Evolutionary conservation across 2,888 invertebrate species (phyloP), one percentile per base, ranked within the genome.

Genomic region (Drosophila setosimentum): DNA sequence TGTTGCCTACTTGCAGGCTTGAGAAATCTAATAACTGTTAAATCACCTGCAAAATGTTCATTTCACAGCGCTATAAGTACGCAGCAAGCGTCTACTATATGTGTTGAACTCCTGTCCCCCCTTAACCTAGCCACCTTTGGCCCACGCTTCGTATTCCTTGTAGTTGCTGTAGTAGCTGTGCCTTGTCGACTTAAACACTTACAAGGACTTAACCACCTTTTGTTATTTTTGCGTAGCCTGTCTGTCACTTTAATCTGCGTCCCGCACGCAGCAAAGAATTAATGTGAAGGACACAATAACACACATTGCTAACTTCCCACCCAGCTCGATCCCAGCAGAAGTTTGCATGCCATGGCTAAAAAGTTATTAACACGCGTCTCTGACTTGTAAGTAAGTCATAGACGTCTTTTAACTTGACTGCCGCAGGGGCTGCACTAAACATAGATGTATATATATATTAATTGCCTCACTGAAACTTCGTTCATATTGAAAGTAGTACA

Each of bases 31-130:
- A 91, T 87, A 87, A 87, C 87, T 83, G 87, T 88, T 90, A 91
- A 87, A 87, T 87, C 90, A 87, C 87, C 87, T 87, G 87, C 87
- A 86, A 87, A 90, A 90, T 91, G 91, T 91, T 87, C 90, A 87
- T 87, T 87, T 87, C 87, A 87, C 87, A 87, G 87, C 73, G 79
- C 83, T 58, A 78, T 87, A 91, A 91, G 78, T 91, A 87, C 90
- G 81, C 81, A 78, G 66, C 58, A n/a, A 63, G 35, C 27, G 48
- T 3, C n/a, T 32, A n/a, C 32, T 57, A 4, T 33, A 27, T 54
- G n/a, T 16, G 27, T 21, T 27, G 51, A 45, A 24, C 32, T n/a
- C 24, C 24, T 30, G n/a, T 40, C 30, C 3, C 6, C 30, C 29
- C 33, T 3, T 8, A 16, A 24, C 7, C 33, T 24, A 0, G 0